Conservation (phyloP, 2,113 vertebrate genomes). For the Carettochelys insculpta region DNA sequence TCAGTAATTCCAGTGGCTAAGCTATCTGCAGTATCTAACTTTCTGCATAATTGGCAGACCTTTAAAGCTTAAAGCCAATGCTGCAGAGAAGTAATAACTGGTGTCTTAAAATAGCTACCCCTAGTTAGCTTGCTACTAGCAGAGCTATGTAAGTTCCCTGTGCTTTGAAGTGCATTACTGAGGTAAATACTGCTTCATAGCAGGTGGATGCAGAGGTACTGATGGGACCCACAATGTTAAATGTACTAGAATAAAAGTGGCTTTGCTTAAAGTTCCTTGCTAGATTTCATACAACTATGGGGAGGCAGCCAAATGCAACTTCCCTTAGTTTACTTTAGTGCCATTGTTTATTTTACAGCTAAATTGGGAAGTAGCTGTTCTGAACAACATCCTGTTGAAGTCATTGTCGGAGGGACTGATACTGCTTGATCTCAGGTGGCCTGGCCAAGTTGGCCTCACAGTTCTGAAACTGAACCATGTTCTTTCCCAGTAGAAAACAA, state of each 20-base stretch:
- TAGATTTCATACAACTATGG: background rate
- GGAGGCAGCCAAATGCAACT: background rate
- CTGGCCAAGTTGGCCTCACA: background rate
- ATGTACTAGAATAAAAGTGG: background rate
- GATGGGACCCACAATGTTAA: background rate
- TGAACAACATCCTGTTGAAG: background rate
- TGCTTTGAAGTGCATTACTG: background rate
- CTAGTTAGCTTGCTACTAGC: background rate
- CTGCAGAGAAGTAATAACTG: background rate
- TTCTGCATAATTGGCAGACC: background rate
- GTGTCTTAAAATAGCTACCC: background rate
- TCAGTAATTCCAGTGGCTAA: background rate
- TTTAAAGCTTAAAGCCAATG: background rate
- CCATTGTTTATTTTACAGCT: too few species aligned
- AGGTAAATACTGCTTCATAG: background rate
- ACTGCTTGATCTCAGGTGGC: background rate
- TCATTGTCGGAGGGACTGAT: background rate
- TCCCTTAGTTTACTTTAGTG: too few species aligned
- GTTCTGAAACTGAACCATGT: background rate
- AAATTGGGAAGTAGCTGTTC: background rate
- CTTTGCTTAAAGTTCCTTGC: background rate
- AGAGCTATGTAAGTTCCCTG: background rate
- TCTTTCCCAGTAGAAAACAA: background rate
- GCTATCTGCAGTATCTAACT: background rate
- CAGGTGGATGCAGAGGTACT: background rate